Evolutionary conservation across 1,140 invertebrate genomes (phyloP).

Genomic region (Reticulitermes speratus): DNA sequence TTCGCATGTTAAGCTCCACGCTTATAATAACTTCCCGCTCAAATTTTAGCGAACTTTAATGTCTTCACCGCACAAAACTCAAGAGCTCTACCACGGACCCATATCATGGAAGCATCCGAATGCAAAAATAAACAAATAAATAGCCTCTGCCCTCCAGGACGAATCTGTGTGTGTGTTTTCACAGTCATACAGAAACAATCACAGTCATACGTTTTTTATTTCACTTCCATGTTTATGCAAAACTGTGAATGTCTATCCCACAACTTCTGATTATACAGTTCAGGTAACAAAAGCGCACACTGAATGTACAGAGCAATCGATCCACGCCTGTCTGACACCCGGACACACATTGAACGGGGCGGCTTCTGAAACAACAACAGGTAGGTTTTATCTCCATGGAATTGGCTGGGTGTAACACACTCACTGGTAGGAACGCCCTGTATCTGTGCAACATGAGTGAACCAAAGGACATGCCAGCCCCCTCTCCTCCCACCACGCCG

Average conservation of each 20-base stretch:
- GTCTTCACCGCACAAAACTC: too few species aligned
- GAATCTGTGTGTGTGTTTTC: too few species aligned
- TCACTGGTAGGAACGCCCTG: not conserved
- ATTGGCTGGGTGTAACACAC: not conserved
- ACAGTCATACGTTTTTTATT: not conserved
- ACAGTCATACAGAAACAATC: not conserved
- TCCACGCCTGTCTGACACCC: not conserved
- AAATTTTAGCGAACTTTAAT: too few species aligned
- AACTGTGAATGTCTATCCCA: not conserved
- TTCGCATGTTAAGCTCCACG: too few species aligned
- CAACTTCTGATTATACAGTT: not conserved
- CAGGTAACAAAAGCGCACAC: not conserved
- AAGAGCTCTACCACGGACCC: too few species aligned
- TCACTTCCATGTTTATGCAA: not conserved
- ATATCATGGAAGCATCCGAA: too few species aligned
- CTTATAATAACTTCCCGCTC: too few species aligned
- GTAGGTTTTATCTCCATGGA: not conserved
- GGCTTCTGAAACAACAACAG: constrained; percentile 10
- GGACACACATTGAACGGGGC: not conserved
- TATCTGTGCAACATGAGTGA: not conserved
- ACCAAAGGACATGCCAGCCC: not conserved
- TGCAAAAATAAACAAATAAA: too few species aligned
- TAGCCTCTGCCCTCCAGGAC: too few species aligned
- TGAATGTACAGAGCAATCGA: not conserved
- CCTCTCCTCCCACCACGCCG: too few species aligned